Evolutionary conservation across 2,888 invertebrate species (phyloP).

Genomic region (Limenitis camilla): DNA sequence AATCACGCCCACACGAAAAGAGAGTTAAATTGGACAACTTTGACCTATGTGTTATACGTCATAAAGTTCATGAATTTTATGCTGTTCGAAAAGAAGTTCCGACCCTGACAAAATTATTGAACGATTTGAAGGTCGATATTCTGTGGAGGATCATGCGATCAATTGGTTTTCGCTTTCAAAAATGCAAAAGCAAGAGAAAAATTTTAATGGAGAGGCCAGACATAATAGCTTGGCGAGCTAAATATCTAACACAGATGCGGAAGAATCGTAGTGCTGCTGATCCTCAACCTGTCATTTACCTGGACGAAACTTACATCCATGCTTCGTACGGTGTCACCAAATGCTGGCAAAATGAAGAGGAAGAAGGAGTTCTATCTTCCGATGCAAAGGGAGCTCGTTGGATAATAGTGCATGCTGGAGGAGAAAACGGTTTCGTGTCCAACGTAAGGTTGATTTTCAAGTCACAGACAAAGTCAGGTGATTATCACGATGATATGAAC

Average conservation of each 20-base stretch:
- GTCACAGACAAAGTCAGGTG: conserved; percentile 1
- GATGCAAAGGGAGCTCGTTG: neutral
- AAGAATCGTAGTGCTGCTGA: neutral
- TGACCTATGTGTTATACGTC: neutral
- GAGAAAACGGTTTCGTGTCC: conserved; percentile 11
- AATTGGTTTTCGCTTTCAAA: neutral
- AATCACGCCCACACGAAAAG: neutral
- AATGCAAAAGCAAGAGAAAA: neutral
- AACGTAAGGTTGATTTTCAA: conserved; percentile 13
- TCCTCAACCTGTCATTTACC: neutral
- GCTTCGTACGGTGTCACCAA: neutral
- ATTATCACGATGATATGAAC: conserved; percentile 3
- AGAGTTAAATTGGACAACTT: neutral
- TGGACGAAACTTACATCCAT: neutral
- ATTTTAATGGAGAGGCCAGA: neutral
- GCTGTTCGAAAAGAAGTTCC: neutral
- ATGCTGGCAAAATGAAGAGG: neutral
- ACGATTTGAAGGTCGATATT: neutral
- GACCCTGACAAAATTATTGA: neutral
- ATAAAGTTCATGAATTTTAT: neutral
- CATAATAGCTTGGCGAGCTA: neutral
- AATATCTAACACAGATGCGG: neutral
- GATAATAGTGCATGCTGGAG: conserved; percentile 16
- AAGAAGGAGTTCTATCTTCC: neutral
- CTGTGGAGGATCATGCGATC: too few species aligned